Base-by-base conservation (phyloP, 2,113 vertebrate genomes). In the Pholis gunnellus region DNA sequence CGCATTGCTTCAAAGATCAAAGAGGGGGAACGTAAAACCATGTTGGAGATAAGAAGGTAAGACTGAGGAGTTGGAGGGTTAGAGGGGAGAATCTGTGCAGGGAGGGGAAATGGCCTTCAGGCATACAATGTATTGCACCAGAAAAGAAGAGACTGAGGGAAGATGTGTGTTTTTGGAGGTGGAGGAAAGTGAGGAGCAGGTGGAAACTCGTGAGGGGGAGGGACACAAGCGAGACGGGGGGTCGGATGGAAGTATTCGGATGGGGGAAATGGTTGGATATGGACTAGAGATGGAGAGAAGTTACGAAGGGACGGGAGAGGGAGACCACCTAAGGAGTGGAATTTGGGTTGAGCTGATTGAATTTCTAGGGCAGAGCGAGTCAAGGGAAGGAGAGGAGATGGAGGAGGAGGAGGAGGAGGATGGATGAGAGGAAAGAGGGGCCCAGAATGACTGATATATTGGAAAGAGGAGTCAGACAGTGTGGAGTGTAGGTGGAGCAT, bases 321-420 rank as follows among this genome's bases (percentile, higher is more conserved):
- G 75, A 83, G 80, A 87, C 72, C 84, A 78, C 84, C 78, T 74
- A 76, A 44, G 76, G 80, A 86, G 82, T 15, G 50, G 82, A 78
- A 87, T 88, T 66, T 82, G 81, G 40, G 10, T 71, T 88, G 84
- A 67, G 61, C 81, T 75, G 65, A 81, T 88, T 70, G 52, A 73
- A 85, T 89, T 90, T 93, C 88, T 89, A 69, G 86, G 88, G 61
- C 87, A 93, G 77, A 85, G 50, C 4, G 44, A 79, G 71, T 57
- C 2, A 7, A 72, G 78, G 59, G 52, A 60, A 54, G 27, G 36
- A 57, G 72, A 34, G 61, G 72, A 40, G 61, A 56, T 8, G 59
- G 44, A 29, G 69, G 36, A 25, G 46, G 64, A 67, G 40, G 75
- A 81, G 75, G 11, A 36, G 46, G 64, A 67, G 40, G 75, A 81